Conservation (phyloP, 2,888 invertebrate species). For the Apamea sordens region DNA sequence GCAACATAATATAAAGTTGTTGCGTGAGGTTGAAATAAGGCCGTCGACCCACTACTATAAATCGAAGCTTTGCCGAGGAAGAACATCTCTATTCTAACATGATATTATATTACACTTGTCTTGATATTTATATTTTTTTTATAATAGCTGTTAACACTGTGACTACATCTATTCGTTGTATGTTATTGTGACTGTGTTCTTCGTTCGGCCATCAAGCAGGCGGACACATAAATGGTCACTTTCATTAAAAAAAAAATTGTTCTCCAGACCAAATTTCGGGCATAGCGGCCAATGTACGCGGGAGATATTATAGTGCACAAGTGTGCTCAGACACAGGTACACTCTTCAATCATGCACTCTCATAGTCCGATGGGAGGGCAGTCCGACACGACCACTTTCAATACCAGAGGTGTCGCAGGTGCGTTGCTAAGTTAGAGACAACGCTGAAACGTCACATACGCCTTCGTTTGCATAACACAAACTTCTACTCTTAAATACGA, state of each 20-base stretch:
- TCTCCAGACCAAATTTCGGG: not conserved
- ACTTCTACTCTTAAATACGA: not conserved
- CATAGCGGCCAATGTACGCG: not conserved
- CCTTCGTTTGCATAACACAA: not conserved
- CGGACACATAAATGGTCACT: not conserved
- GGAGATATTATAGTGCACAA: not conserved
- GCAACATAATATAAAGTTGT: slow-evolving; percentile 18
- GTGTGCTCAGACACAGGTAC: not conserved
- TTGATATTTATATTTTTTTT: slow-evolving; percentile 7
- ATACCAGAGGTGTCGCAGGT: not conserved
- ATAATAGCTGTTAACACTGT: not conserved
- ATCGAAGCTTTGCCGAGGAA: not conserved
- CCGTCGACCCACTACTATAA: slow-evolving; percentile 24
- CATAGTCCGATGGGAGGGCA: not conserved
- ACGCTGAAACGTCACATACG: not conserved
- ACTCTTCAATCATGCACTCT: not conserved
- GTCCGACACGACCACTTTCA: not conserved
- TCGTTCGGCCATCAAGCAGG: not conserved
- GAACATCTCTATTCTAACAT: slow-evolving; percentile 16
- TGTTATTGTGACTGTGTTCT: not conserved
- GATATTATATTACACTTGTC: not conserved
- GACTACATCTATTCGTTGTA: not conserved
- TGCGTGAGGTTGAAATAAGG: slow-evolving; percentile 5
- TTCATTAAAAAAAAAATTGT: not conserved
- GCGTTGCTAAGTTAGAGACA: not conserved